Percentiles rank a stretch among this genome's conserved stretches.
These are phyloP conservation scores for Elephantulus edwardii DNA, from an alignment of 2,113 vertebrate species.

Conservation along the genomic window DNA sequence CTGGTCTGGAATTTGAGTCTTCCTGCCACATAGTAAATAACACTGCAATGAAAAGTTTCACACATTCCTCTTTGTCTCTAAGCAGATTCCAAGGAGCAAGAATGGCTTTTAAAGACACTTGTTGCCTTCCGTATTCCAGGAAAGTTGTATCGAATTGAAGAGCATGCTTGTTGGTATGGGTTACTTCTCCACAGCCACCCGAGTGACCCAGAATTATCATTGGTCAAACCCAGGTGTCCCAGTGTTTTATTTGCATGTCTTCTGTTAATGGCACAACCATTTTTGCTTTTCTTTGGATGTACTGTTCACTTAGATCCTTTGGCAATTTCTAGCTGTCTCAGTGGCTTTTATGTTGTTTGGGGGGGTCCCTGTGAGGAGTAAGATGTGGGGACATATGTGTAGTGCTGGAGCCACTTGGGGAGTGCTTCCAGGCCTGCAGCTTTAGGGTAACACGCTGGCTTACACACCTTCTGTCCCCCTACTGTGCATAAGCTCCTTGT, in stretches of 20 bases:
- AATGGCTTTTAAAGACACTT: not conserved
- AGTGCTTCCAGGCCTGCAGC: not conserved
- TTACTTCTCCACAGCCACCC: not conserved
- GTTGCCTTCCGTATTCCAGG: not conserved
- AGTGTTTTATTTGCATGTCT: not conserved
- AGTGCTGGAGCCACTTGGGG: not conserved
- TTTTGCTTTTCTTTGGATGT: not conserved
- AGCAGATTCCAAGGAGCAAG: not conserved
- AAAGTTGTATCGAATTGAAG: not conserved
- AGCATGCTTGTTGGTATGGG: fast-evolving
- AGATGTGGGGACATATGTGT: not conserved
- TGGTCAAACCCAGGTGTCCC: not conserved
- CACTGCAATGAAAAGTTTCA: not conserved
- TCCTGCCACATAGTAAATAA: not conserved
- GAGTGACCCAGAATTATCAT: not conserved
- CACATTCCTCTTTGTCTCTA: not conserved
- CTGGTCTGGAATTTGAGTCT: not conserved
- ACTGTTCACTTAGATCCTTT: not conserved
- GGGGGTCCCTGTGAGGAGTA: not conserved
- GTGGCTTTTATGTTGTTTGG: not conserved
- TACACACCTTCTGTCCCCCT: not conserved
- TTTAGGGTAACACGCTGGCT: not conserved
- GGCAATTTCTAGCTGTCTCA: not conserved
- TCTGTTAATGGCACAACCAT: not conserved
- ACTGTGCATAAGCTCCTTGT: not conserved